phyloP scores from a whole-genome alignment of 1,140 invertebrate genomes.

The Drosophila navojoa region DNA sequence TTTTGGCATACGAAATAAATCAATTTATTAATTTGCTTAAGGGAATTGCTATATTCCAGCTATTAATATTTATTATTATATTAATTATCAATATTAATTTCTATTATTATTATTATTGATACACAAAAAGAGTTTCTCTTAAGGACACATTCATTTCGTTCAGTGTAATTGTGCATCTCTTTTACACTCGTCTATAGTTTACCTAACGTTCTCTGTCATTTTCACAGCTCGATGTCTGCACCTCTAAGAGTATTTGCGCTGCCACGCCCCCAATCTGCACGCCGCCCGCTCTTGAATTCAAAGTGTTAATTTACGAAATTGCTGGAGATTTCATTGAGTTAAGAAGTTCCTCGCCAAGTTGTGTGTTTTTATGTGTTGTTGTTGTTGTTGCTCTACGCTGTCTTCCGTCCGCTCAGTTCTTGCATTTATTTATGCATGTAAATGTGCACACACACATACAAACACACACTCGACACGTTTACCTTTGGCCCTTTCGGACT shows the following conservation, averaged over 20 bases:
- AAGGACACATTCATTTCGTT: background rate
- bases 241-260: background rate
- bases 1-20: too few relatives aligned
- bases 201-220: slow-evolving; percentile 32
- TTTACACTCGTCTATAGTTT: background rate
- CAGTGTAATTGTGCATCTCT: slow-evolving; percentile 3
- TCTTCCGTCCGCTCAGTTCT: slow-evolving; percentile 1
- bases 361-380: slow-evolving; percentile 13
- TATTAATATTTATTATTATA: too few relatives aligned
- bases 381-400: background rate
- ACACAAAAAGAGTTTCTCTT: too few relatives aligned
- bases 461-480: slow-evolving; percentile 43
- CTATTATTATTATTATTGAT: too few relatives aligned
- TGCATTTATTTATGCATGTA: slow-evolving; percentile 76
- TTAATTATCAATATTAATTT: too few relatives aligned
- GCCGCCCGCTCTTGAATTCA: slow-evolving; percentile 16
- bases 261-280: background rate
- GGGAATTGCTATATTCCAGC: too few relatives aligned
- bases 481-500: slow-evolving; percentile 50
- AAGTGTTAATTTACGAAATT: slow-evolving; percentile 82
- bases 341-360: slow-evolving; percentile 64
- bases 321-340: slow-evolving; percentile 79
- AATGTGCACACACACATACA: slow-evolving; percentile 53
- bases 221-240: slow-evolving; percentile 41
- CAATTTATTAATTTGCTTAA: too few relatives aligned